Evolutionary conservation across 2,113 vertebrate genomes (phyloP), one percentile per base, ranked within the genome.

Genomic region (Paratilapia polleni): DNA sequence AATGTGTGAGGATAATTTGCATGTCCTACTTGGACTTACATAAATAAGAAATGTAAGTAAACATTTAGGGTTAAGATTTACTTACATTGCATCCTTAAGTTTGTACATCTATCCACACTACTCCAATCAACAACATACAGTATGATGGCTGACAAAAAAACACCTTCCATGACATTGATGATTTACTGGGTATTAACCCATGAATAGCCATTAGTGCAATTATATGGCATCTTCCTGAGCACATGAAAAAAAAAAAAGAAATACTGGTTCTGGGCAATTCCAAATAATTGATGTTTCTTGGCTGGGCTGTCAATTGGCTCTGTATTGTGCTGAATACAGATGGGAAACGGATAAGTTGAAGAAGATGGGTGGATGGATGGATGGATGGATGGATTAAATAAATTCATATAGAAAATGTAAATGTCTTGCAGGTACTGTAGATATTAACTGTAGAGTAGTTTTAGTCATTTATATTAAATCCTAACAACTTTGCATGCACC

Each of bases 41-140:
- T 22, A 24, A 31, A 62, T 15, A 34, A 82, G 43, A 57, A 26
- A 8, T 31, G 20, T 8, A 66, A 63, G 57, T 58, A 43, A 52
- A 38, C 26, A 43, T 26, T 17, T 28, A 6, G 41, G 56, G 79
- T 89, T 73, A 82, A 89, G 13, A 38, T 31, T n/a, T 79, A 36
- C 36, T 77, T 77, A 54, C 66, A 82, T 73, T 76, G 76, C 84
- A 87, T 88, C 73, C 36, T 80, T 87, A 28, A 52, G 17, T 8
- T 14, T 17, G 26, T 38, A 77, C 34, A 54, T 80, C 36, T 66
- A 17, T 15, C 19, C 36, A 66, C 59, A 58, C 43, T 36, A n/a
- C n/a, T 80, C 19, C 26, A 58, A 24, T 24, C 38, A 60, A 12
- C 26, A 4, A 24, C 24, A 41, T 22, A 4, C 77, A 49, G 15